Evolutionary conservation across 2,888 invertebrate species (phyloP).

Genomic region (Melieria omissa): DNA sequence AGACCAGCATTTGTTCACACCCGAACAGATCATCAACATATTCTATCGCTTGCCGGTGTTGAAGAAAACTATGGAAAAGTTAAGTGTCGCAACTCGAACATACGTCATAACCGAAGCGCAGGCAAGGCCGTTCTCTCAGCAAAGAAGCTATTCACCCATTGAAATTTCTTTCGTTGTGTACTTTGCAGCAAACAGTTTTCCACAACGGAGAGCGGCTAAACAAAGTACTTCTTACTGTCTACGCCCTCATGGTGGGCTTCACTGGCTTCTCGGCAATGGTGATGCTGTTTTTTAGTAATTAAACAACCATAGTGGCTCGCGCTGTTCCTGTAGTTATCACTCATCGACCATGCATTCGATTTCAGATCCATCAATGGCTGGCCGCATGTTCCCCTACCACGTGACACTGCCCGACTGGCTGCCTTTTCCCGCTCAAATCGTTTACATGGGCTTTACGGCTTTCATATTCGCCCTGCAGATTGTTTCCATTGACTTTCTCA

Average conservation of each 20-base stretch:
- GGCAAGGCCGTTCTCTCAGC: conserved; percentile 6
- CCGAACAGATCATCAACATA: conserved; percentile 31
- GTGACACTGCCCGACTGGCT: conserved; percentile 47
- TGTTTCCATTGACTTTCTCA: conserved; percentile 52
- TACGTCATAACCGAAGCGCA: conserved; percentile 38
- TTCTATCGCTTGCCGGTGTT: conserved; percentile 38
- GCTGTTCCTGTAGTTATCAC: not conserved
- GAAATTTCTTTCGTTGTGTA: not conserved
- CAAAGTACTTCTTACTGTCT: conserved; percentile 33
- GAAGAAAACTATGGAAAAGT: conserved; percentile 21
- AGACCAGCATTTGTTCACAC: not conserved
- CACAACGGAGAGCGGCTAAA: conserved; percentile 37
- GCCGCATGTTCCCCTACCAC: conserved; percentile 52
- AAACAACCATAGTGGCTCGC: too few relatives aligned
- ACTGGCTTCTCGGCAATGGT: conserved; percentile 31
- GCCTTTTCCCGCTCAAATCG: conserved; percentile 42
- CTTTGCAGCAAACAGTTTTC: conserved; percentile 25
- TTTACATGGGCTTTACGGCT: conserved; percentile 49
- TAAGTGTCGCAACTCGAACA: conserved; percentile 25
- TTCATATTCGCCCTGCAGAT: conserved; percentile 47
- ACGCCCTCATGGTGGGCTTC: conserved; percentile 21
- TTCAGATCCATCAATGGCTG: conserved; percentile 51
- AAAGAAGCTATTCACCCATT: not conserved
- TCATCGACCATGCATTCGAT: not conserved
- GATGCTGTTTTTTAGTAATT: conserved; percentile 35